Percentiles rank a stretch among this genome's conserved stretches.
Conservation (phyloP, 1,140 invertebrate species). For the Trachymyrmex septentrionalis region DNA sequence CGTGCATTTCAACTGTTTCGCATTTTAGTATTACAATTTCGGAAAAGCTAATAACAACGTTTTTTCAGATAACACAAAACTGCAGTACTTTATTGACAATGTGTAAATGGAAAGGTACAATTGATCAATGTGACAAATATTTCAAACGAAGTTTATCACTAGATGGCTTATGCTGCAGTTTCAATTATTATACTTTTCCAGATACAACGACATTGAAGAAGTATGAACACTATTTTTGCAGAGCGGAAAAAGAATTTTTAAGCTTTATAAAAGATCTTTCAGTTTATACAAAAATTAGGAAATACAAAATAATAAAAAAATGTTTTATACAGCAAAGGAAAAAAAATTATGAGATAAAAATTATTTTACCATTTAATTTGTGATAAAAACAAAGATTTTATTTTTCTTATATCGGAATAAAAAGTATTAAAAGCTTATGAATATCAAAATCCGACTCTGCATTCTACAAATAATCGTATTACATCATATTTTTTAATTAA, state of each 20-base stretch:
- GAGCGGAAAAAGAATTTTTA: not conserved
- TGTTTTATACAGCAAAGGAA: not conserved
- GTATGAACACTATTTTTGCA: constrained; percentile 21
- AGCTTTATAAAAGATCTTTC: not conserved
- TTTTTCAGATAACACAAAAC: constrained; percentile 82
- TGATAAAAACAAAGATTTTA: not conserved
- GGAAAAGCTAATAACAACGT: not conserved
- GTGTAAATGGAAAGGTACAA: constrained; percentile 90
- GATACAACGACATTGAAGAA: not conserved
- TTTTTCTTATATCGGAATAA: not conserved
- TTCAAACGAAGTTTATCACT: constrained; percentile 87
- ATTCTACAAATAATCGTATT: not conserved
- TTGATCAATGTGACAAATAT: constrained; percentile 87
- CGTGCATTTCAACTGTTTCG: no score
- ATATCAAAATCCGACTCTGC: not conserved
- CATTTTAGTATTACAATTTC: not conserved
- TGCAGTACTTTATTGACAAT: constrained; percentile 87
- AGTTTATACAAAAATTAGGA: not conserved
- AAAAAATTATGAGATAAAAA: not conserved
- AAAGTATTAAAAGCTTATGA: not conserved
- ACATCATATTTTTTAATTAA: not conserved
- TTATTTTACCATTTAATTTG: not conserved
- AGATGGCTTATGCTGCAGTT: constrained; percentile 89
- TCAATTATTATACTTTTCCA: constrained; percentile 86
- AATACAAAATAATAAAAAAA: not conserved